Evolutionary conservation across 2,797 vertebrate species (phyloP).

Genomic region (Sardinella longiceps): DNA sequence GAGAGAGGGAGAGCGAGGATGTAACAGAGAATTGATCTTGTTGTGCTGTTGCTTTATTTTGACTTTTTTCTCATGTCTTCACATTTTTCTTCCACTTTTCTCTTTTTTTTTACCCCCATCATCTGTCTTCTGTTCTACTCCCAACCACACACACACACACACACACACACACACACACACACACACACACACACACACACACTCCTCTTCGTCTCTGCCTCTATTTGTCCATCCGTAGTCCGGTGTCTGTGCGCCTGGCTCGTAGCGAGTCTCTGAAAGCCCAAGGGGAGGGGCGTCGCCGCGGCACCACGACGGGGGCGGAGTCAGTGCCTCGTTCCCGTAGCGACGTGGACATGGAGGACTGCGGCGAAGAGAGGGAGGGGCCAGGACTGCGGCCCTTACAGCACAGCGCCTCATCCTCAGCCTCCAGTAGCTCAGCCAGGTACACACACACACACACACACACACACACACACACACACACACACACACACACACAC

Average conservation of each 20-base stretch:
- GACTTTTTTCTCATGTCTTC: not conserved
- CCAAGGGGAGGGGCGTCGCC: slow-evolving; percentile 86
- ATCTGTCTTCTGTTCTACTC: not conserved
- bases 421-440: slow-evolving; percentile 86
- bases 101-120: not conserved
- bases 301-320: slow-evolving; percentile 70
- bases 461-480: slow-evolving; percentile 20
- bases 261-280: slow-evolving; percentile 93
- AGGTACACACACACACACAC: slow-evolving; percentile 66
- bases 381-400: slow-evolving; percentile 79
- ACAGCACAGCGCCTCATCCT: slow-evolving; percentile 86
- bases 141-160: not conserved
- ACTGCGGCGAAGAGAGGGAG: slow-evolving; percentile 78
- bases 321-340: slow-evolving; percentile 90
- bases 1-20: not conserved
- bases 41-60: not conserved
- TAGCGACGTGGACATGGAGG: slow-evolving; percentile 94
- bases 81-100: not conserved
- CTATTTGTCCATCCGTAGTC: not conserved
- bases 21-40: not conserved
- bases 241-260: slow-evolving; percentile 79
- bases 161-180: no score
- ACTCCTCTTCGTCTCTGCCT: not conserved
- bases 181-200: no score
- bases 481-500: not conserved